Evolutionary conservation across 2,113 vertebrate species (phyloP).

Genomic region (human): GRCh38 chrY:5959501-5960000

Average conservation of each 20-base stretch:
- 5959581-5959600: neutral
- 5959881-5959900: neutral
- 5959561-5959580: neutral
- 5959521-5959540: neutral
- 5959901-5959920: neutral
- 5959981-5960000: neutral
- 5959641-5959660: slow-evolving; percentile 23
- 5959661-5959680: neutral
- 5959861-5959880: neutral
- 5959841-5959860: neutral
- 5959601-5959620: neutral
- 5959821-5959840: neutral
- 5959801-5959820: neutral
- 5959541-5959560: neutral
- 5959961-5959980: neutral
- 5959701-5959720: neutral
- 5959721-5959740: neutral
- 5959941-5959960: neutral
- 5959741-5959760: neutral
- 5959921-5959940: neutral
- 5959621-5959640: slow-evolving; percentile 9
- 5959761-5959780: neutral
- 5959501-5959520: neutral
- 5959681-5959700: neutral
- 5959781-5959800: neutral